Evolutionary conservation across 1,140 invertebrate genomes (phyloP), one percentile per base, ranked within the genome.

Genomic region (Saccostrea echinata): DNA sequence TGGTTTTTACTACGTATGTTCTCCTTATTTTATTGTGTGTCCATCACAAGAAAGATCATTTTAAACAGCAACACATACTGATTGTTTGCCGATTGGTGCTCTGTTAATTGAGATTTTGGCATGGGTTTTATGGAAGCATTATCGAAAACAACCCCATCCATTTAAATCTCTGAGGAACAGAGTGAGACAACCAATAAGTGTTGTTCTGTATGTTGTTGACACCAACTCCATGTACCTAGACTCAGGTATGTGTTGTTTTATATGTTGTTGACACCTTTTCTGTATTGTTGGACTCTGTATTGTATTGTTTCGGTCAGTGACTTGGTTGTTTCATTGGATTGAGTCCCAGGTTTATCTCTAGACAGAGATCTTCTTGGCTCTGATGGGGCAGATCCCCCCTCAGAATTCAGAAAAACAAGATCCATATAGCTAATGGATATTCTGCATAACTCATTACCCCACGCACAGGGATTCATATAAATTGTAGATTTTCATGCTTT

Each of bases 361-460:
- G n/a, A 61, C 55, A 3, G 8, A 27, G 11, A 33, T 33, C 12
- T 30, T 76, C 24, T 76, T 30, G 27, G 68, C 68, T 30, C 68
- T 76, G 27, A 76, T 76, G 68, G 27, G 16, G 68, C 68, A 33
- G 27, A 76, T 76, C 13, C 57, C 24, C n/a, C 21, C 57, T 24
- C 9, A 3, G 3, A 33, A 76, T 76, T 27, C 27, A 30, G 24
- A 61, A 33, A 76, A 76, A 30, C 27, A 21, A 61, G 55, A 57
- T 57, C n/a, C 24, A 27, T 43, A 43, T 43, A 13, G 3, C 27
- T 76, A 30, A 76, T 76, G 24, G 30, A 76, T 12, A 13, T 18
- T 76, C 68, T 76, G 68, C 68, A 30, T 13, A 33, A 76, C 27
- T 76, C 68, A 76, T 76, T 76, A 76, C 16, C 68, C 24, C 16